Evolutionary conservation across 2,797 vertebrate genomes (phyloP).

Genomic region (Enteromius trimaculatus): DNA sequence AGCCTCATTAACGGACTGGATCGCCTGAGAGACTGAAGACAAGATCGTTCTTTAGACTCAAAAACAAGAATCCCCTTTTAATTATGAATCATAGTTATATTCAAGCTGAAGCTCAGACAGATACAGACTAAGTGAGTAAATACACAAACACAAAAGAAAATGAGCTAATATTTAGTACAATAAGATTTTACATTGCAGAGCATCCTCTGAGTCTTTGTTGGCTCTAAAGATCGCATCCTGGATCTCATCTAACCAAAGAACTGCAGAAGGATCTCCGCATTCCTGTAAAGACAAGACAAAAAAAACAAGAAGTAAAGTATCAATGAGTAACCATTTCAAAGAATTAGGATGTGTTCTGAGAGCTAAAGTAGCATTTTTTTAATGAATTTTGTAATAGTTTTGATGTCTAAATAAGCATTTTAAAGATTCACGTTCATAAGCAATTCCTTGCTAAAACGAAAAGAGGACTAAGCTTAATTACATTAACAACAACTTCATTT

Average conservation of each 20-base stretch:
- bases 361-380: background rate
- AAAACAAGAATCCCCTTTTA: background rate
- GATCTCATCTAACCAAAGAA: conserved; percentile 98
- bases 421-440: background rate
- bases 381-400: too few species aligned
- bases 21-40: conserved; percentile 86
- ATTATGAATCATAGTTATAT: background rate
- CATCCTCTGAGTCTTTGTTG: conserved; percentile 92
- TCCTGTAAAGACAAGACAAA: conserved; percentile 78
- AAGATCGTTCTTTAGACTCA: background rate
- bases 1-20: conserved; percentile 90
- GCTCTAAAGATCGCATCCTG: conserved; percentile 88
- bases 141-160: background rate
- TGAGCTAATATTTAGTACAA: background rate
- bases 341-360: background rate
- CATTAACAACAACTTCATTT: background rate
- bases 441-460: too few species aligned
- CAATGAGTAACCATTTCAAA: background rate
- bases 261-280: conserved; percentile 92
- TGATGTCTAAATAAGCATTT: background rate
- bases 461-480: background rate
- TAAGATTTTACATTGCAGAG: conserved; percentile 83
- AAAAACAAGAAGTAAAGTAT: background rate
- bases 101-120: background rate
- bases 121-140: background rate